These are phyloP conservation scores for Artibeus lituratus DNA, from an alignment of 2,797 vertebrate genomes.

Conservation along the genomic window DNA sequence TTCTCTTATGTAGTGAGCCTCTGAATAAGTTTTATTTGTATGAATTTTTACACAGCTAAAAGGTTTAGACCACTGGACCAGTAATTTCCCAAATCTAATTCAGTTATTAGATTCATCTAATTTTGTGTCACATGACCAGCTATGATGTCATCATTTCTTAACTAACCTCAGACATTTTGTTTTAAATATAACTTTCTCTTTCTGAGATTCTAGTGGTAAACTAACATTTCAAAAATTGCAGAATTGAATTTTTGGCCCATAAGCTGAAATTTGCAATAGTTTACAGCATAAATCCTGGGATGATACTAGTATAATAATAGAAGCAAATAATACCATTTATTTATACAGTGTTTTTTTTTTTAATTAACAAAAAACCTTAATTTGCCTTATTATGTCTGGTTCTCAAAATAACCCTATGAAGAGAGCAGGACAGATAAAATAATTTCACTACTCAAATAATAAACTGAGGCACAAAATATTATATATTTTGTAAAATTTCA, in stretches of 20 bases:
- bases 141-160: conserved; percentile 2
- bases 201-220: neutral
- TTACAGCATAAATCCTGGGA: neutral
- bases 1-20: neutral
- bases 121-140: neutral
- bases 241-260: neutral
- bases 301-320: neutral
- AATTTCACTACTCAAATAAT: neutral
- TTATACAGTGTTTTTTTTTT: neutral
- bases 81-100: neutral
- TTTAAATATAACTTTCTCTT: neutral
- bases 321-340: neutral
- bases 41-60: neutral
- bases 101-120: neutral
- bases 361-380: neutral
- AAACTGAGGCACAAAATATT: neutral
- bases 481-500: neutral
- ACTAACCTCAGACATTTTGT: neutral
- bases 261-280: neutral
- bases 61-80: neutral
- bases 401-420: neutral
- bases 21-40: neutral
- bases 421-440: neutral
- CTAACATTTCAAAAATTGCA: neutral
- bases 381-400: neutral